Evolutionary conservation across 1,140 invertebrate species (phyloP).

Genomic region (Thrips palmi): DNA sequence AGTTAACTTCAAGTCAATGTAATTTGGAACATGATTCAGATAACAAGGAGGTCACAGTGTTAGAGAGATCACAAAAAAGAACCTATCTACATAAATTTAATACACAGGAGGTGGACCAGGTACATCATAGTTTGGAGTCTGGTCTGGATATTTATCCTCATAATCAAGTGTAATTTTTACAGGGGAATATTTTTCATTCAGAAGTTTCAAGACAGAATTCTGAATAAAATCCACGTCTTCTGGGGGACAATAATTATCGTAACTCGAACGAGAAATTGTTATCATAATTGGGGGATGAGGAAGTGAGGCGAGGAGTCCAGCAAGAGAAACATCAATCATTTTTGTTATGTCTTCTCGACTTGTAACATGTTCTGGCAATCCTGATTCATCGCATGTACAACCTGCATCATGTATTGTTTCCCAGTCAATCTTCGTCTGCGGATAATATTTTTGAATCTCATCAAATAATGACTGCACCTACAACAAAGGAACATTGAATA

Average conservation of each 20-base stretch:
- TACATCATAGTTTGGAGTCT: too few relatives aligned
- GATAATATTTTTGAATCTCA: conserved; percentile 27
- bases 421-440: conserved; percentile 52
- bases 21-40: too few relatives aligned
- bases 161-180: conserved; percentile 3
- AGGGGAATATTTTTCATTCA: conserved; percentile 18
- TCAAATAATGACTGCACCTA: too few relatives aligned
- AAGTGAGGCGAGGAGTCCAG: conserved; percentile 38
- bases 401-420: conserved; percentile 61
- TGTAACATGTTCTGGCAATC: conserved; percentile 65
- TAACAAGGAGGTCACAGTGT: too few relatives aligned
- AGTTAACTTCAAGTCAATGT: too few relatives aligned
- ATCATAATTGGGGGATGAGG: conserved; percentile 46
- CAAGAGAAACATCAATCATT: conserved; percentile 35
- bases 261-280: conserved; percentile 60
- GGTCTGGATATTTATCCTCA: too few relatives aligned
- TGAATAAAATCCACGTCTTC: conserved; percentile 57
- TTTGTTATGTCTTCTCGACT: conserved; percentile 40
- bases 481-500: too few relatives aligned
- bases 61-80: too few relatives aligned
- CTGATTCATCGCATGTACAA: conserved; percentile 64
- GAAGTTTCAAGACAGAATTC: conserved; percentile 32
- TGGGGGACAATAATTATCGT: conserved; percentile 75
- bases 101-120: too few relatives aligned
- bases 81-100: too few relatives aligned